Evolutionary conservation across 2,888 invertebrate genomes (phyloP), one percentile per base, ranked within the genome.

Genomic region (Nineta flava): DNA sequence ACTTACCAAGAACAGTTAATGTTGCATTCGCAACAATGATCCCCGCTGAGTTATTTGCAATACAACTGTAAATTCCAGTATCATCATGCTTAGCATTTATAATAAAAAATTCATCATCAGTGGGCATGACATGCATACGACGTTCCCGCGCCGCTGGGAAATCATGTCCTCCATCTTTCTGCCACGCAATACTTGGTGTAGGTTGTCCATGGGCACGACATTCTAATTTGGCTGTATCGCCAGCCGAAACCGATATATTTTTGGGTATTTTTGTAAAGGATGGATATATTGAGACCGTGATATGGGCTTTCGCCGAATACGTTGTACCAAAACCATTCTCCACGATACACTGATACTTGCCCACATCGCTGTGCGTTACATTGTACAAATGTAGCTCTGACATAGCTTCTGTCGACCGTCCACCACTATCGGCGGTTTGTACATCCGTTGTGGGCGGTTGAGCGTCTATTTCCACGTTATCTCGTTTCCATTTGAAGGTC

Each of bases 71-170:
- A 31, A 90, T 74, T 1, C 96, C 96, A 68, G 87, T 85, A 62
- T 96, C 96, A 34, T 79, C 77, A 1, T 83, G 77, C 65, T 90
- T 91, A 17, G 90, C 88, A 68, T 90, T 82, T n/a, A 90, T 78
- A 57, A 96, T 95, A 62, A 92, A 90, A 64, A 94, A 90, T 2
- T 86, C 81, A 64, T 93, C 88, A 62, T 95, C 94, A 31, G 81
- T 79, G 1, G 90, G 86, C 78, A 92, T 87, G 45, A 94, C 88
- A 67, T 88, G 87, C 82, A 96, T 86, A 35, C 95, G 74, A 43
- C 94, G 77, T 65, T 96, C 94, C 57, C 86, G 76, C 9, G 95
- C 95, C 5, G 96, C 95, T 7, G 94, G 94, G 65, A 96, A 95
- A 61, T 92, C 87, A 61, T 87, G 85, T 0, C 87, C 90, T n/a